Percentiles rank a stretch among this genome's conserved stretches.
phyloP scores from a whole-genome alignment of 2,888 invertebrate genomes.

The Lasioglossum zephyrum region DNA sequence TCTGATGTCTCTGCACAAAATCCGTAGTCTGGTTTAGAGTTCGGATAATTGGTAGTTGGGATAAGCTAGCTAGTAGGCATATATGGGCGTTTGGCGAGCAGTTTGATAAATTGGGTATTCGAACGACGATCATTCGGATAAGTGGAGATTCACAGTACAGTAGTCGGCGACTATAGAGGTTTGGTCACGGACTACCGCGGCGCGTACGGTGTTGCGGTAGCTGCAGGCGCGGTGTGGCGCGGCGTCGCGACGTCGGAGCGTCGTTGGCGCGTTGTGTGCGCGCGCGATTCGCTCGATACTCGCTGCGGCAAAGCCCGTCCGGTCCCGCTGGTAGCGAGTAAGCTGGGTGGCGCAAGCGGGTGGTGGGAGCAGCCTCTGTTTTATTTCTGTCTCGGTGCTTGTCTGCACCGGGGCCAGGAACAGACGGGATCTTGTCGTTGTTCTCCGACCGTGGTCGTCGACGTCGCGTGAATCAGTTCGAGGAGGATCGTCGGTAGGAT shows the following conservation, averaged over 20 bases:
- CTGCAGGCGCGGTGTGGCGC: slow-evolving; percentile 58
- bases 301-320: slow-evolving; percentile 75
- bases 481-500: neutral
- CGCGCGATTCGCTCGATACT: slow-evolving; percentile 71
- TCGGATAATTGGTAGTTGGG: neutral
- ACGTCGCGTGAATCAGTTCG: neutral
- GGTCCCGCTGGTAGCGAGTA: slow-evolving; percentile 58
- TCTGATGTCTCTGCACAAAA: neutral
- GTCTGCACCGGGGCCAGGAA: slow-evolving; percentile 50
- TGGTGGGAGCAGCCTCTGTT: slow-evolving; percentile 79
- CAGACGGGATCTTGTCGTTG: slow-evolving; percentile 32
- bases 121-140: neutral
- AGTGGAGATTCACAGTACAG: neutral
- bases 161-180: neutral
- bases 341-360: slow-evolving; percentile 33
- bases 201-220: slow-evolving; percentile 63
- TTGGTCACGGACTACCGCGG: slow-evolving; percentile 13
- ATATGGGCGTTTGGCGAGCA: too few relatives aligned
- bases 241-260: slow-evolving; percentile 67
- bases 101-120: neutral
- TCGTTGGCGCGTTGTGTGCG: slow-evolving; percentile 47
- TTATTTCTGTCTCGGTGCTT: slow-evolving; percentile 79
- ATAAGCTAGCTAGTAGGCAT: neutral
- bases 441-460: slow-evolving; percentile 29
- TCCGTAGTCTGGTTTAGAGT: neutral